Percentiles rank a stretch among this genome's conserved stretches.
These are phyloP conservation scores for Dromius quadrimaculatus DNA, from an alignment of 2,888 invertebrate species.

Conservation along the genomic window DNA sequence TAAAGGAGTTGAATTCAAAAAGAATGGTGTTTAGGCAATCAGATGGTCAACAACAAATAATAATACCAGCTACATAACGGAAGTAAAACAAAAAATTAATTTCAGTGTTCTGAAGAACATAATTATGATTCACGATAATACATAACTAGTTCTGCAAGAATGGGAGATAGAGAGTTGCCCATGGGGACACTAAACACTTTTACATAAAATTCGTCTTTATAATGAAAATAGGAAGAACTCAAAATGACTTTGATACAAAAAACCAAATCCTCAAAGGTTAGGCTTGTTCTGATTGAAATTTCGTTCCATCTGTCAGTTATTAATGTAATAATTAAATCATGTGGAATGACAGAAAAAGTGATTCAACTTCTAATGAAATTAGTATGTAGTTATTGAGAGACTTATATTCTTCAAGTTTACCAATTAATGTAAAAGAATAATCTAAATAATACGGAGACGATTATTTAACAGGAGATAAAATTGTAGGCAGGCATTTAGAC, in stretches of 20 bases:
- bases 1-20: background rate
- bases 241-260: background rate
- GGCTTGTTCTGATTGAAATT: background rate
- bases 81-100: background rate
- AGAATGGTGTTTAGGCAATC: background rate
- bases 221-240: slow-evolving; percentile 1
- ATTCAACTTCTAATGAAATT: slow-evolving; percentile 3
- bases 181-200: background rate
- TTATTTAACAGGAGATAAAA: background rate
- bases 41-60: background rate
- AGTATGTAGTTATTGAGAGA: background rate
- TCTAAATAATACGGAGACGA: background rate
- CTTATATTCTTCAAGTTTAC: background rate
- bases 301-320: background rate
- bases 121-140: too few relatives aligned
- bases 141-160: background rate
- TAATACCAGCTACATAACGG: background rate
- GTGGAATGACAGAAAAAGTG: background rate
- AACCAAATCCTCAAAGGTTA: background rate
- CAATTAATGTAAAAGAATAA: background rate
- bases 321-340: background rate
- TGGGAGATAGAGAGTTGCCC: background rate
- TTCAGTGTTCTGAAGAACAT: background rate
- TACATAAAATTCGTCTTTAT: background rate
- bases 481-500: background rate